A percentile compares a stretch with the other conserved stretches of the same genome.
These are phyloP conservation scores for Didymodactylos carnosus DNA, from an alignment of 2,888 invertebrate species.

Conservation along the genomic window DNA sequence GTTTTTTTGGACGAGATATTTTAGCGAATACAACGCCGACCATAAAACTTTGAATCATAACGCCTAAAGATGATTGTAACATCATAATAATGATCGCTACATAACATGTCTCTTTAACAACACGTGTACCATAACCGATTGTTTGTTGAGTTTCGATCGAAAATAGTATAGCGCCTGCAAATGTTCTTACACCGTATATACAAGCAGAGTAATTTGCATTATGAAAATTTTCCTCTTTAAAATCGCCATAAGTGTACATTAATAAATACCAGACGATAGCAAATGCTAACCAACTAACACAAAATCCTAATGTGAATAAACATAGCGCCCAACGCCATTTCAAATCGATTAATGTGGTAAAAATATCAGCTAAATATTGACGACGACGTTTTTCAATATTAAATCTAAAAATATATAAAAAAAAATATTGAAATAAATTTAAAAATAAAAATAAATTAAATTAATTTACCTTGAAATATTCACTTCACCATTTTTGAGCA, in stretches of 20 bases:
- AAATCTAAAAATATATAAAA: not conserved
- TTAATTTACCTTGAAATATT: conserved; percentile 5
- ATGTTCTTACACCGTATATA: conserved; percentile 8
- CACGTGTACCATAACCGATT: conserved; percentile 15
- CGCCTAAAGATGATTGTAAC: conserved; percentile 21
- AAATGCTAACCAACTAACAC: conserved; percentile 61
- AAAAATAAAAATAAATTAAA: not conserved
- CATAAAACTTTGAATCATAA: conserved; percentile 55
- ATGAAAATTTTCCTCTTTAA: conserved; percentile 15
- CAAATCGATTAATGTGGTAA: conserved; percentile 39
- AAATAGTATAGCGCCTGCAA: conserved; percentile 14
- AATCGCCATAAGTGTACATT: conserved; percentile 30
- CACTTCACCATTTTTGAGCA: conserved; percentile 12
- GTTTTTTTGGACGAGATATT: conserved; percentile 78
- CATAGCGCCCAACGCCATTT: conserved; percentile 37
- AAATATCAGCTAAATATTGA: conserved; percentile 43
- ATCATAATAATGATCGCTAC: conserved; percentile 13
- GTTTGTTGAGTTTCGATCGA: conserved; percentile 16
- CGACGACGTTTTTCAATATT: conserved; percentile 14
- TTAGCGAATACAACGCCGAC: conserved; percentile 70
- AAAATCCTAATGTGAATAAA: conserved; percentile 24
- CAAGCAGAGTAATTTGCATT: not conserved
- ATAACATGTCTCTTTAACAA: conserved; percentile 13
- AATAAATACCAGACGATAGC: conserved; percentile 38
- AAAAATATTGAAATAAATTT: not conserved